Evolutionary conservation across 2,888 invertebrate species (phyloP), one percentile per base, ranked within the genome.

Genomic region (Ochropleura plecta): DNA sequence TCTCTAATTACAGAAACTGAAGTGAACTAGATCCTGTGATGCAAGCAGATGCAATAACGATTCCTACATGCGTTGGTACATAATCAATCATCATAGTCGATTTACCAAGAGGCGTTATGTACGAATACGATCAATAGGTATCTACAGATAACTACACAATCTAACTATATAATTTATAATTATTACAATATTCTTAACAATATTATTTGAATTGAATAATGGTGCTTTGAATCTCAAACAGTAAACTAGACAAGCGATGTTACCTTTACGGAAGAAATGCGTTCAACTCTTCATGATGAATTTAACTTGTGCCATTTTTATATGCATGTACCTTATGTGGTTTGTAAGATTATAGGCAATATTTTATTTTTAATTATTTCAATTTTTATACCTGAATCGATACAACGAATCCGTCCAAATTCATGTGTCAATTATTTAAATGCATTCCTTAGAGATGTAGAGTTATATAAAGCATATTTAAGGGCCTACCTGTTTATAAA

Each of bases 371-470:
- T 82, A 79, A 78, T 72, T 73, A 78, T 64, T 76, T 53, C 70
- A 82, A 74, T 74, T 78, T 73, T 75, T 76, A 78, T 84, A 87
- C 87, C 86, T 90, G 84, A 91, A 73, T 81, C 76, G 79, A 91
- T 90, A 89, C 95, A 95, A 95, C 95, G 95, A 95, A 95, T 93
- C 93, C 93, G 93, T 95, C 94, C 94, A 84, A 86, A 81, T 81
- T 84, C 82, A 84, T 81, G 87, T 86, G 84, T 86, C 79, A 85
- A 85, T 78, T 80, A 83, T 79, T 76, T 80, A 77, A 81, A 82
- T 79, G 62, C 68, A 71, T 57, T 72, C 64, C 70, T 76, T 72
- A 76, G 44, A 82, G 12, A 42, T 78, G 70, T 74, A 74, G 70
- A 46, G 30, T 78, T 59, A 77, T 64, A 76, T 46, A 74, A 64